Conservation (phyloP, 2,888 invertebrate genomes). For the Anoplius nigerrimus region DNA sequence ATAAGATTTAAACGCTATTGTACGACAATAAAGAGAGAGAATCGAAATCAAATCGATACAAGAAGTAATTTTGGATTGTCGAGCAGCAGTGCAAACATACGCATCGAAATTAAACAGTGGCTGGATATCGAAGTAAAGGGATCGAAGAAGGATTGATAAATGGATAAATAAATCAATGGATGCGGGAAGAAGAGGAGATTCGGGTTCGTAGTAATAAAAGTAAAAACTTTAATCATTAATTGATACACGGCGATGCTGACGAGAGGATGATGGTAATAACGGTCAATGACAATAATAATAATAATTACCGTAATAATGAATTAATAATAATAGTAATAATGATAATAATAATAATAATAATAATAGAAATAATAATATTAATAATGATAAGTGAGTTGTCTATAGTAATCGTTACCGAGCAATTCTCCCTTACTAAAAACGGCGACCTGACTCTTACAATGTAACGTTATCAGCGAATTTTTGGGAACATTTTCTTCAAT, state of each 20-base stretch:
- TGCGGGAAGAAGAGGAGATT: neutral
- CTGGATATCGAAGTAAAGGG: constrained; percentile 50
- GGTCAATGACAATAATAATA: constrained; percentile 41
- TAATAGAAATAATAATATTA: constrained; percentile 38
- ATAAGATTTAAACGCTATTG: neutral
- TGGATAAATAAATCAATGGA: no score
- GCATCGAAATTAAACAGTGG: constrained; percentile 46
- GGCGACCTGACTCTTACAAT: constrained; percentile 20
- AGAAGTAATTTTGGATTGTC: no score
- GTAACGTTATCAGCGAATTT: constrained; percentile 46
- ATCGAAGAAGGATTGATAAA: constrained; percentile 37
- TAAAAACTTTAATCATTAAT: constrained; percentile 44
- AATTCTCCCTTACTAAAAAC: constrained; percentile 15
- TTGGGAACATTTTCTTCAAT: constrained; percentile 38
- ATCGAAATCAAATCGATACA: neutral
- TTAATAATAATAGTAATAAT: constrained; percentile 40
- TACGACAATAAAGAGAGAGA: neutral
- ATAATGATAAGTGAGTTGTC: constrained; percentile 20
- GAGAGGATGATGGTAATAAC: constrained; percentile 52
- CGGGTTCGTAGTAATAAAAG: constrained; percentile 44
- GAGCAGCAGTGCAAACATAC: no score
- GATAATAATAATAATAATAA: constrained; percentile 39
- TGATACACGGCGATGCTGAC: constrained; percentile 42
- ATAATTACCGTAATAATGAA: constrained; percentile 33
- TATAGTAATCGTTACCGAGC: constrained; percentile 33